phyloP scores from a whole-genome alignment of 2,113 vertebrate genomes.

The Onychorhynchus coronatus region DNA sequence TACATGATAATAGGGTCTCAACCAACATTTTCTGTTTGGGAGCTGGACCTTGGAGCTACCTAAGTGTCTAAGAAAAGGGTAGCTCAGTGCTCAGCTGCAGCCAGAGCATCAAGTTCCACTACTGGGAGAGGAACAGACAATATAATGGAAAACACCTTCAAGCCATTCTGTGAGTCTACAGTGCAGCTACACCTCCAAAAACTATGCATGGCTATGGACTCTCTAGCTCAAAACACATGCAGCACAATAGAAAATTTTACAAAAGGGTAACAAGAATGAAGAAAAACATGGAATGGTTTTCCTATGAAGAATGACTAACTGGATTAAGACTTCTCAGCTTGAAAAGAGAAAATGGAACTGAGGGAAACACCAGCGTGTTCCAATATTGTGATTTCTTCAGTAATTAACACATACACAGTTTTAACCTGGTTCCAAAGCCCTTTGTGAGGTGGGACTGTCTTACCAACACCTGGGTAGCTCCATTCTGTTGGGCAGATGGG shows the following conservation, averaged over 20 bases:
- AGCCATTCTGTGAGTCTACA: background rate
- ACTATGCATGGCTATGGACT: background rate
- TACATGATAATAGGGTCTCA: background rate
- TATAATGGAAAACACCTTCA: background rate
- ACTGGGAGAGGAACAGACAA: background rate
- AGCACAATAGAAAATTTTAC: background rate
- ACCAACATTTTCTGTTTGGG: background rate
- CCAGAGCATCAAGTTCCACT: background rate
- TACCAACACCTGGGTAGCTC: background rate
- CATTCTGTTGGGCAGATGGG: background rate
- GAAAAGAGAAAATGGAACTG: background rate
- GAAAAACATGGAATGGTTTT: background rate
- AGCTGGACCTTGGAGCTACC: background rate
- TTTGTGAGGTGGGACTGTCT: background rate
- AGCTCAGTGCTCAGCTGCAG: background rate
- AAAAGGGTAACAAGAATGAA: background rate
- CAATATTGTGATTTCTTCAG: background rate
- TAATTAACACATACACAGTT: background rate
- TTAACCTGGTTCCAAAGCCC: background rate
- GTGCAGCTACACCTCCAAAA: background rate
- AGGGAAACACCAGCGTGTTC: background rate
- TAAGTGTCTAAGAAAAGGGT: background rate
- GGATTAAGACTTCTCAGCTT: background rate
- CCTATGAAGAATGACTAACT: background rate
- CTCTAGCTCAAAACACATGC: background rate